Percentiles rank a stretch among this genome's conserved stretches.
Conservation (phyloP, 2,113 vertebrate genomes). For the human (Homo sapiens) region DNA sequence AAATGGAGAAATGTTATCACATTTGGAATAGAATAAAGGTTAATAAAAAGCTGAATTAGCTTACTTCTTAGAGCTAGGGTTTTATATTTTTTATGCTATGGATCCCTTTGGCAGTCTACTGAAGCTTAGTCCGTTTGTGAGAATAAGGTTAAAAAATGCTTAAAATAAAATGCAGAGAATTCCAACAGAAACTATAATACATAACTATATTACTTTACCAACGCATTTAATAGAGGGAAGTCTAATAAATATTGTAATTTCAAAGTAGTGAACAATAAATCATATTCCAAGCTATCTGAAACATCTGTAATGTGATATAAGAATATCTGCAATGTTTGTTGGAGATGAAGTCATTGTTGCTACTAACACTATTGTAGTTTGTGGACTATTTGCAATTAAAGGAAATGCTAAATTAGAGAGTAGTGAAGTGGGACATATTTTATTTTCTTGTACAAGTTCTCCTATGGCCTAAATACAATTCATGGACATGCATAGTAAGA, state of each 20-base stretch:
- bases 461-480: background rate
- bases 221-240: background rate
- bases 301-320: background rate
- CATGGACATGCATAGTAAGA: background rate
- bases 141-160: background rate
- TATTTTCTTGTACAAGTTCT: background rate
- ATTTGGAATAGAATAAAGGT: background rate
- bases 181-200: background rate
- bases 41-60: background rate
- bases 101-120: background rate
- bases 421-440: background rate
- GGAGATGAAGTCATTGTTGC: background rate
- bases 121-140: background rate
- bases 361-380: background rate
- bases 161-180: background rate
- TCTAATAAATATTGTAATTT: background rate
- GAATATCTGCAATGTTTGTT: background rate
- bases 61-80: background rate
- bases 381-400: background rate
- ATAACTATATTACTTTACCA: background rate
- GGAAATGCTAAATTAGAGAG: background rate
- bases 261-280: background rate
- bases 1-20: background rate
- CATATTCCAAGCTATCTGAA: background rate
- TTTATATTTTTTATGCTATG: background rate